Evolutionary conservation across 23 tunicate genomes (phyloP).

Genomic region (Styela plicata): DNA sequence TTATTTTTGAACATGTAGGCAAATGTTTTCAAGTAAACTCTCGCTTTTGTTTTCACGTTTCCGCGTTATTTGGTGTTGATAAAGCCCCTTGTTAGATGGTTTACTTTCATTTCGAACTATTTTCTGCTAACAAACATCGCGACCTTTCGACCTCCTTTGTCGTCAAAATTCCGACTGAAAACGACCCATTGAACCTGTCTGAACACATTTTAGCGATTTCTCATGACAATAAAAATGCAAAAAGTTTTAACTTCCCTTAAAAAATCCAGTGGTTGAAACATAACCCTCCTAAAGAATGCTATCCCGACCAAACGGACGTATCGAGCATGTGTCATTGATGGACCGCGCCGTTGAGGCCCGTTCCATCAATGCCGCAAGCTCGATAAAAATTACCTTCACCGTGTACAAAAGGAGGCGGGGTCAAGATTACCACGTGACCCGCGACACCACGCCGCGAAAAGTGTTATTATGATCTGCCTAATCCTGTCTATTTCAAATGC

Average conservation of each 20-base stretch:
- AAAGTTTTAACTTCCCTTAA: neutral
- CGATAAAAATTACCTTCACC: too few species aligned
- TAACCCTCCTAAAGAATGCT: neutral
- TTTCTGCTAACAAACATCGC: neutral
- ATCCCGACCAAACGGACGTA: too few species aligned
- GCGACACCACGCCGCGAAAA: constrained; percentile 16
- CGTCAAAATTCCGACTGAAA: neutral
- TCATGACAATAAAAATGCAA: neutral
- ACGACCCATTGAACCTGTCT: neutral
- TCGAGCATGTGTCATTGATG: too few species aligned
- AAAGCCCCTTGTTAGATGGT: too few species aligned
- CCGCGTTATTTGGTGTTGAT: too few species aligned
- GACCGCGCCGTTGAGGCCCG: too few species aligned
- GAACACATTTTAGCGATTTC: neutral
- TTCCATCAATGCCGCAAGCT: too few species aligned
- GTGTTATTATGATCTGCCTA: neutral
- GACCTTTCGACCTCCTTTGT: neutral
- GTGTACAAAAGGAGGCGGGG: neutral
- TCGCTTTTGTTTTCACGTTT: too few species aligned
- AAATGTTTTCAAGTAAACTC: too few species aligned
- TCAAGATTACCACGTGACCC: constrained; percentile 22
- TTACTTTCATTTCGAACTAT: too few species aligned
- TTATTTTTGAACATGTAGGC: too few species aligned
- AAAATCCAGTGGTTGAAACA: neutral
- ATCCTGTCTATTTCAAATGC: neutral